phyloP scores from a whole-genome alignment of 2,888 invertebrate species.

The Slavum lentiscoides region DNA sequence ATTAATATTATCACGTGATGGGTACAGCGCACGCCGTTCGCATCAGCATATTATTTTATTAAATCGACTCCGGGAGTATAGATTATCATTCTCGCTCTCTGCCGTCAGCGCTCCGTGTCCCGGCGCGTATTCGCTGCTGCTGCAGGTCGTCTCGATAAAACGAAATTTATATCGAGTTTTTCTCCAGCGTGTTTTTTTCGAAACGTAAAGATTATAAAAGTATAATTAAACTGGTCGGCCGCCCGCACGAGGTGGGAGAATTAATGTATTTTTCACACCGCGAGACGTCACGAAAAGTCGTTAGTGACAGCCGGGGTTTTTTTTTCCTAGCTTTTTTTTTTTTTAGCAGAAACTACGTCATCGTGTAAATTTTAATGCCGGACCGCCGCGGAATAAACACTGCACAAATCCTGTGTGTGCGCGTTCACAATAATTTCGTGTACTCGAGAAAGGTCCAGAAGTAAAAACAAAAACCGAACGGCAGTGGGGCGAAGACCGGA shows the following conservation, averaged over 20 bases:
- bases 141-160: neutral
- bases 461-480: slow-evolving; percentile 24
- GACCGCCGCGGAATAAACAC: neutral
- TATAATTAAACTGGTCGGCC: slow-evolving; percentile 16
- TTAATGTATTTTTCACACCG: slow-evolving; percentile 2
- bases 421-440: neutral
- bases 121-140: no score
- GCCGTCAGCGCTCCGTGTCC: no score
- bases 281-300: slow-evolving; percentile 4
- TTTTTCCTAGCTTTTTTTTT: neutral
- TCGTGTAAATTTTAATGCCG: slow-evolving; percentile 47
- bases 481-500: no score
- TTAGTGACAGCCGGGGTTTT: slow-evolving; percentile 43
- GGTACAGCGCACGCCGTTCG: no score
- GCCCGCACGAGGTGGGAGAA: neutral
- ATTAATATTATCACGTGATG: no score
- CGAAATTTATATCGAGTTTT: slow-evolving; percentile 16
- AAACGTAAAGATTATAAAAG: neutral
- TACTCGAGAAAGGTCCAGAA: slow-evolving; percentile 11
- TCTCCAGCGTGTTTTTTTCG: neutral
- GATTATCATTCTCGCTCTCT: no score
- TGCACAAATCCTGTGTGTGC: neutral
- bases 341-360: neutral
- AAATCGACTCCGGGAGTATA: no score
- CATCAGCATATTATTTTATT: no score